Base-by-base conservation (phyloP, 2,888 invertebrate species). In the Torymus tubicola region DNA sequence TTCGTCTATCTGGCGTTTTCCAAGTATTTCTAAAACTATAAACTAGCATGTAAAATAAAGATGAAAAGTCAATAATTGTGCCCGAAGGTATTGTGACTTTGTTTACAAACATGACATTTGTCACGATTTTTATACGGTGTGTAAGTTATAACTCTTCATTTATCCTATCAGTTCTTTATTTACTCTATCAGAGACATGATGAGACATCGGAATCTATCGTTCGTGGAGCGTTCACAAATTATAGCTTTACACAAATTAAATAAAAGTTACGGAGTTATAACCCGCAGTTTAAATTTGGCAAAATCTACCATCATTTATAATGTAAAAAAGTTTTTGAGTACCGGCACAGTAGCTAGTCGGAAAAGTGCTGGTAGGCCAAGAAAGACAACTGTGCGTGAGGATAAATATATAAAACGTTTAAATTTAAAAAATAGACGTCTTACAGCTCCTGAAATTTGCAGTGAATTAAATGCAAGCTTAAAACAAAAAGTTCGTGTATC, bases 21-120 rank as follows among this genome's bases (percentile, higher is more conserved):
- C 53, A 53, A 53, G 53, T 53, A 12, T 53, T 53, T 53, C 53
- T 53, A 53, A 10, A 53, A 53, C 53, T 21, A 21, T 53, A 53
- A 53, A 53, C 53, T 53, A 53, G 53, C 53, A 53, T 53, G 53
- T 53, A 53, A 53, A 53, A 53, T 53, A 53, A 53, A 53, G 53
- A 53, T 12, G 1, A 53, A 53, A 53, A 53, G 13, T 53, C 53
- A 53, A 53, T 53, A 53, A 53, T 53, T 1, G 53, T 53, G 13
- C 53, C 53, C 53, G 13, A 2, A 53, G 53, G 53, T 53, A 53
- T 53, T 53, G 13, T 2, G 53, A 53, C 53, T 53, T 53, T 53
- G 1, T 53, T 53, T 53, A 53, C 53, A 53, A 53, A 53, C 13
- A 53, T 53, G 53, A 53, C 53, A 53, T 53, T 53, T 53, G 53